A percentile compares a stretch with the other conserved stretches of the same genome.
phyloP scores from a whole-genome alignment of 2,113 vertebrate genomes.

The Loxodonta africana region DNA sequence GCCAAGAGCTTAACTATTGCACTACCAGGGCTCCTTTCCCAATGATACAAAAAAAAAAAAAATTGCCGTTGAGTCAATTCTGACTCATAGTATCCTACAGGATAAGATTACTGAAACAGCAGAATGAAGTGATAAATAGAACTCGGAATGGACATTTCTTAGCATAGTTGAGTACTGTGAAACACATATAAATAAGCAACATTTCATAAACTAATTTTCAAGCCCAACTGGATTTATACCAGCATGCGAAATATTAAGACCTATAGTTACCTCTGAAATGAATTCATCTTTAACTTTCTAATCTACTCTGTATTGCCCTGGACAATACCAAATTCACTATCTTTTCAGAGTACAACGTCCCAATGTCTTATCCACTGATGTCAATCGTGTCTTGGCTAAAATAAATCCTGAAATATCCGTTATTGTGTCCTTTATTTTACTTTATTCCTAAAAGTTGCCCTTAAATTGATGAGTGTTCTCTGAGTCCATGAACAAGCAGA shows the following conservation, averaged over 20 bases:
- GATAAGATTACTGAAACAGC: background rate
- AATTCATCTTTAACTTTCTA: conserved; percentile 43
- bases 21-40: too few relatives aligned
- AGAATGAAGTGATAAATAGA: conserved; percentile 14
- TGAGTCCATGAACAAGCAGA: background rate
- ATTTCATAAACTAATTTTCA: conserved; percentile 38
- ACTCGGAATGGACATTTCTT: background rate
- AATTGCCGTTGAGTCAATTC: too few relatives aligned
- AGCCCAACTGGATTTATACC: background rate
- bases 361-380: background rate
- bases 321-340: background rate
- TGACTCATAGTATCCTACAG: too few relatives aligned
- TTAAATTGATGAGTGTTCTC: background rate
- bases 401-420: background rate
- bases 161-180: background rate
- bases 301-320: background rate
- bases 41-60: too few relatives aligned
- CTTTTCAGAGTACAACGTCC: background rate
- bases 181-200: conserved; percentile 16
- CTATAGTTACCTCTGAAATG: background rate
- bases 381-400: background rate
- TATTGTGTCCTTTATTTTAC: background rate
- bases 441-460: conserved; percentile 26
- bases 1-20: too few relatives aligned
- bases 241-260: conserved; percentile 49